Evolutionary conservation across 2,888 invertebrate species (phyloP), one percentile per base, ranked within the genome.

Genomic region (Actias luna): DNA sequence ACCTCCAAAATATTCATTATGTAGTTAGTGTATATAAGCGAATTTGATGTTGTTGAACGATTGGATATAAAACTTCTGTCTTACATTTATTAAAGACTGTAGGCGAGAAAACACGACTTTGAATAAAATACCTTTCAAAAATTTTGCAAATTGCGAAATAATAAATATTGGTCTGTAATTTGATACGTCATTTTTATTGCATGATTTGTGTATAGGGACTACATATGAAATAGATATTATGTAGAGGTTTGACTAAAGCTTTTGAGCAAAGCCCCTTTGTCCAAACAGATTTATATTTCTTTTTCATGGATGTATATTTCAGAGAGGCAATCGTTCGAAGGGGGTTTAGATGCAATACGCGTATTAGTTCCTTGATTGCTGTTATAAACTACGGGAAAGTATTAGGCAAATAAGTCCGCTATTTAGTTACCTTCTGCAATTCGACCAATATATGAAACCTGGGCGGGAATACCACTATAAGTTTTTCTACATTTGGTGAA

Each of bases 91-190:
- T 4, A 22, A 4, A 10, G 8, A n/a, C 2, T 16, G 10, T 16
- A 36, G 25, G 1, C 25, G 7, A 22, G 22, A 46, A 22, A 22
- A 22, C 7, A 46, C 10, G 7, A 3, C 8, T 22, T 8, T 46
- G 46, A 22, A 46, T 46, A 16, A 1, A 39, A 39, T 39, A 5
- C 39, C 22, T 3, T 46, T 10, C 18, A 46, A 46, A 14, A 46
- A 1, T 22, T 46, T 42, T 18, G 42, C 7, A 42, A 42, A 42
- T 42, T 42, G 42, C 18, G 3, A 42, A 2, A 18, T 61, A 14
- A 52, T 27, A 36, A 27, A n/a, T 16, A 60, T 50, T 25, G 59
- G n/a, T 25, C n/a, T 59, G 8, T 42, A 29, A 42, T 42, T 59
- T n/a, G 12, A 59, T 18, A 25, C 18, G 7, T 42, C 18, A 18